A percentile compares a stretch with the other conserved stretches of the same genome.
phyloP scores from a whole-genome alignment of 1,140 invertebrate species.

The Brachionus koreanus region DNA sequence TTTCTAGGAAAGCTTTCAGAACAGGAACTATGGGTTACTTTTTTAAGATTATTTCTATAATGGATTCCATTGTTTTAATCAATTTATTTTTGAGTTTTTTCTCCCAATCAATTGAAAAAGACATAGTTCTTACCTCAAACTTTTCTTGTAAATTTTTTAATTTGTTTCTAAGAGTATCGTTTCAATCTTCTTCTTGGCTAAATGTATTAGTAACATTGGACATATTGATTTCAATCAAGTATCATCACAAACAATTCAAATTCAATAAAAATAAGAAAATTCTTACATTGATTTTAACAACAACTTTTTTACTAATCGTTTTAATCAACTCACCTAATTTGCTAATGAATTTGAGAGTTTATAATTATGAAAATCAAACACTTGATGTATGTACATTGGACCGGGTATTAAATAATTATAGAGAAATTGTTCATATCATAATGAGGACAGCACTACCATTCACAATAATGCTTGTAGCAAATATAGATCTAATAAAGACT shows the following conservation, averaged over 20 bases:
- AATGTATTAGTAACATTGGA: background rate
- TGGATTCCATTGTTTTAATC: background rate
- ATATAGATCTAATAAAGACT: background rate
- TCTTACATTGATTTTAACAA: background rate
- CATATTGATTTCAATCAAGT: background rate
- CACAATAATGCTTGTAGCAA: background rate
- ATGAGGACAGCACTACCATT: background rate
- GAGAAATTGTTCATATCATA: background rate
- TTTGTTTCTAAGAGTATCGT: background rate
- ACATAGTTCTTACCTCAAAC: background rate
- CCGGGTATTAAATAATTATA: background rate
- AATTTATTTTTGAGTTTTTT: background rate
- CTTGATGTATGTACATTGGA: background rate
- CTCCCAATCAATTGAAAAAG: background rate
- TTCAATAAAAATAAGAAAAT: conserved; percentile 30
- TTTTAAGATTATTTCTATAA: background rate
- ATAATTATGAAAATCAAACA: background rate
- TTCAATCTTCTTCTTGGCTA: background rate
- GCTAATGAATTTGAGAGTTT: background rate
- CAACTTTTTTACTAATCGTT: background rate
- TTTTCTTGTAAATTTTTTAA: conserved; percentile 11
- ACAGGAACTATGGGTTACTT: background rate
- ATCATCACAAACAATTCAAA: background rate
- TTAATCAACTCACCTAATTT: background rate
- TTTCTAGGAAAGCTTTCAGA: background rate